These are phyloP conservation scores for Lithophane leautieri DNA, from an alignment of 2,888 invertebrate genomes.

Conservation along the genomic window DNA sequence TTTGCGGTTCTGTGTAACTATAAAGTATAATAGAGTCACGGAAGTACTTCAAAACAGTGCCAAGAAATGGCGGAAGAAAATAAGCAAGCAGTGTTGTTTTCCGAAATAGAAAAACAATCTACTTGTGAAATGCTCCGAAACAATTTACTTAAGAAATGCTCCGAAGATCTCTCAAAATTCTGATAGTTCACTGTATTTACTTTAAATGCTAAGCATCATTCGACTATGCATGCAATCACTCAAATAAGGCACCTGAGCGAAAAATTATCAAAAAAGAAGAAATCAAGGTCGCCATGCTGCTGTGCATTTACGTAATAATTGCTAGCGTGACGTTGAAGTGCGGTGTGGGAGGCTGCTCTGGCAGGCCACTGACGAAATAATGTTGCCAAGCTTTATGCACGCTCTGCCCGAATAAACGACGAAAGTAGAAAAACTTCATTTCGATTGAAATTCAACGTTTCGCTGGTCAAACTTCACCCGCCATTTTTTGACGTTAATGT, in stretches of 20 bases:
- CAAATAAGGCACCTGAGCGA: conserved; percentile 24
- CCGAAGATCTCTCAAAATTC: neutral
- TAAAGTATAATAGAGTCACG: neutral
- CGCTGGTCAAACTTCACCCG: neutral
- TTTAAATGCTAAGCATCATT: conserved; percentile 10
- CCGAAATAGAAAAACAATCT: neutral
- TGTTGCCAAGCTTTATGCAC: conserved; percentile 54
- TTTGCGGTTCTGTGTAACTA: neutral
- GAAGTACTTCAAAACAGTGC: conserved; percentile 13
- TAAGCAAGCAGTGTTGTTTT: neutral
- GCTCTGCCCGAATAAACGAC: conserved; percentile 49
- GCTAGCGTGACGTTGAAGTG: conserved; percentile 50
- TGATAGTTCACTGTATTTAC: neutral
- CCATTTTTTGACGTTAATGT: conserved; percentile 1
- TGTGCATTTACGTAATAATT: conserved; percentile 62
- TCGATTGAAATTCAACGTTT: neutral
- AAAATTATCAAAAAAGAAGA: conserved; percentile 52
- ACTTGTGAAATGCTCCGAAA: neutral
- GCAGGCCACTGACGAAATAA: conserved; percentile 51
- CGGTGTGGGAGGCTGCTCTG: conserved; percentile 54
- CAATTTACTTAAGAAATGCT: too few species aligned
- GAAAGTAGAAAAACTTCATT: conserved; percentile 20
- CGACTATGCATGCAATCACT: conserved; percentile 10
- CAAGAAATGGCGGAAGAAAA: conserved; percentile 18
- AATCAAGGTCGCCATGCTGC: conserved; percentile 63